Percentiles rank a stretch among this genome's conserved stretches.
Conservation (phyloP, 2,797 vertebrate genomes). For the Gouania willdenowi region DNA sequence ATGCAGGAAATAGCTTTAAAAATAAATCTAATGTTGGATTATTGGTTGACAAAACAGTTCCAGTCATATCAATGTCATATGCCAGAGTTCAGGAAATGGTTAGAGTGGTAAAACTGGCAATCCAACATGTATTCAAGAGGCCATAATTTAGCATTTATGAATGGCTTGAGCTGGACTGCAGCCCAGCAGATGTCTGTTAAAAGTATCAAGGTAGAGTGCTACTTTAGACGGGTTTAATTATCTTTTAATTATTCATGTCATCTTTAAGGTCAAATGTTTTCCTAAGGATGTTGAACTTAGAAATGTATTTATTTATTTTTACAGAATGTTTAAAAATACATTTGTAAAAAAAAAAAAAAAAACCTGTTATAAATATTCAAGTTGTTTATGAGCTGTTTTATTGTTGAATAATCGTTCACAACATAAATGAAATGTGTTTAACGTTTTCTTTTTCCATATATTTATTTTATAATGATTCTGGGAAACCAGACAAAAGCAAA, state of each 20-base stretch:
- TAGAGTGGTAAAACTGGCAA: conserved; percentile 18
- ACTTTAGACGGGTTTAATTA: conserved; percentile 22
- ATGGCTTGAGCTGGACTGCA: background rate
- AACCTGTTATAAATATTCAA: conserved; percentile 31
- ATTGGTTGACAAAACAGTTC: conserved; percentile 23
- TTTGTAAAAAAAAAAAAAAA: conserved; percentile 11
- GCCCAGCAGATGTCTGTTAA: conserved; percentile 6
- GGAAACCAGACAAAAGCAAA: conserved; percentile 9
- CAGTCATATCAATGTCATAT: conserved; percentile 29
- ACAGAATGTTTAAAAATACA: conserved; percentile 24
- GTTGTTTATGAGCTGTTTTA: conserved; percentile 35
- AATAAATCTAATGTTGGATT: conserved; percentile 33
- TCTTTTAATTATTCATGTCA: conserved; percentile 18
- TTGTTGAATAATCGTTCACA: conserved; percentile 31
- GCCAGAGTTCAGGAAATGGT: conserved; percentile 15
- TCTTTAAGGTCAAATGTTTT: too few relatives aligned
- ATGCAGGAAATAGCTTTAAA: conserved; percentile 23
- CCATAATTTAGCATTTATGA: conserved; percentile 27
- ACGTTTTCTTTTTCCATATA: conserved; percentile 17
- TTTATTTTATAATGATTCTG: conserved; percentile 9
- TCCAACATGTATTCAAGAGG: conserved; percentile 6
- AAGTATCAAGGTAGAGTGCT: conserved; percentile 3
- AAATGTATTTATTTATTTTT: too few relatives aligned
- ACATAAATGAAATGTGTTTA: conserved; percentile 5
- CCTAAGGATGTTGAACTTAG: too few relatives aligned